Evolutionary conservation across 2,113 vertebrate species (phyloP).

Genomic region (Gobio gobio): DNA sequence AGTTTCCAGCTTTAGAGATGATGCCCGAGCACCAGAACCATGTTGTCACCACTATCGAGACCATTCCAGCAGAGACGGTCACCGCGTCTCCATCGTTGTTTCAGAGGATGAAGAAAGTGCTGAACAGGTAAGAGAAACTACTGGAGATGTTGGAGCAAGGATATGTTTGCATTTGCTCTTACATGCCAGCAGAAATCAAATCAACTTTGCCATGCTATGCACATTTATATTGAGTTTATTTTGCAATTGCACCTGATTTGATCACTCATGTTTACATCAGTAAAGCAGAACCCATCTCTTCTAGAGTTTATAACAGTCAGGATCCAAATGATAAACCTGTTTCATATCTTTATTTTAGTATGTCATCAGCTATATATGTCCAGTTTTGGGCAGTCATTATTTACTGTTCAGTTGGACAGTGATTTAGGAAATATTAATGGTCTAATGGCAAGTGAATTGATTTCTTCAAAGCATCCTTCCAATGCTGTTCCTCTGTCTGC

Average conservation of each 20-base stretch:
- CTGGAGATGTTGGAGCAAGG: background rate
- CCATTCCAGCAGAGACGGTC: conserved; percentile 79
- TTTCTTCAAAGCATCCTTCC: background rate
- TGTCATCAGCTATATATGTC: background rate
- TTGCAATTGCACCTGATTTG: background rate
- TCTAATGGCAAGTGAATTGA: background rate
- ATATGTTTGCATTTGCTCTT: background rate
- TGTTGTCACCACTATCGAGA: conserved; percentile 86
- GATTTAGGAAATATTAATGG: background rate
- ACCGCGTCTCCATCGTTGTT: conserved; percentile 74
- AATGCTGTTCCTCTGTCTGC: background rate
- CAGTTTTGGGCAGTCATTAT: background rate
- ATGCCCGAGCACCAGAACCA: conserved; percentile 80
- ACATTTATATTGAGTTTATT: conserved; percentile 57
- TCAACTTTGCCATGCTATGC: conserved; percentile 57
- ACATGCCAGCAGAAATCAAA: background rate
- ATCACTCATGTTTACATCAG: background rate
- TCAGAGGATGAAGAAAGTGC: conserved; percentile 84
- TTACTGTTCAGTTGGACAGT: background rate
- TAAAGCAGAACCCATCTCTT: background rate
- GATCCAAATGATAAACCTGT: background rate
- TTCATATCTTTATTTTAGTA: background rate
- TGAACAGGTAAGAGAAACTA: conserved; percentile 82
- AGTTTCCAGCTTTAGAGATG: conserved; percentile 65
- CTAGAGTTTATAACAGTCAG: background rate